Evolutionary conservation across 2,888 invertebrate genomes (phyloP).

Genomic region (Cerastis rubricosa): DNA sequence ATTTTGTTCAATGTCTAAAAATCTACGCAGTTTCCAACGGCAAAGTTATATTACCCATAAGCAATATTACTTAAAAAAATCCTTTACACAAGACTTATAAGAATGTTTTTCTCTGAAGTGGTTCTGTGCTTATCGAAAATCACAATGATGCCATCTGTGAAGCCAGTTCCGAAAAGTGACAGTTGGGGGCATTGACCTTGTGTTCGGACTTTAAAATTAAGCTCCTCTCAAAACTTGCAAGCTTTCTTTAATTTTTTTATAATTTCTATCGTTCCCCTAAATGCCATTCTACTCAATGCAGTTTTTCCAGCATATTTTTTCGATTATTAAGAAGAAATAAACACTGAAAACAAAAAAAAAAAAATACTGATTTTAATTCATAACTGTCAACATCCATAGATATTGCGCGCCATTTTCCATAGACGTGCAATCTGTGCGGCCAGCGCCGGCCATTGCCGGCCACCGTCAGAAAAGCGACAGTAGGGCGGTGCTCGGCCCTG

Average conservation of each 20-base stretch:
- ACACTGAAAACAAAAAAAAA: neutral
- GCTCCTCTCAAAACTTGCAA: neutral
- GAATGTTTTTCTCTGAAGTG: neutral
- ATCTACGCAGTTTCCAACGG: neutral
- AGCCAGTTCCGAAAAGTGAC: conserved; percentile 43
- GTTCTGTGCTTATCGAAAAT: conserved; percentile 17
- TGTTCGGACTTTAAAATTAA: conserved; percentile 2
- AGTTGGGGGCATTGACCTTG: conserved; percentile 42
- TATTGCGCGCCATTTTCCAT: conserved; percentile 43
- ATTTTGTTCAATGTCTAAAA: neutral
- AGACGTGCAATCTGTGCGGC: conserved; percentile 50
- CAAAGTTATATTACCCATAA: neutral
- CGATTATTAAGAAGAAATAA: neutral
- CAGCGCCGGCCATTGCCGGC: conserved; percentile 59
- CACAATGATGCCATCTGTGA: conserved; percentile 16
- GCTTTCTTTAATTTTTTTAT: neutral
- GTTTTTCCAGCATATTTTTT: too few species aligned
- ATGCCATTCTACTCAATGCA: neutral
- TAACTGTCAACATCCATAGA: conserved; percentile 13
- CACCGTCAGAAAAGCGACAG: conserved; percentile 85
- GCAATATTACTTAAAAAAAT: neutral
- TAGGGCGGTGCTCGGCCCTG: conserved; percentile 82
- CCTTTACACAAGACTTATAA: neutral
- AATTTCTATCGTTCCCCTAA: neutral
- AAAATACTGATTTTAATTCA: neutral